Conservation (phyloP, 64 coral and sea anemone genomes). For the Hydrozoanthus tunicans region DNA sequence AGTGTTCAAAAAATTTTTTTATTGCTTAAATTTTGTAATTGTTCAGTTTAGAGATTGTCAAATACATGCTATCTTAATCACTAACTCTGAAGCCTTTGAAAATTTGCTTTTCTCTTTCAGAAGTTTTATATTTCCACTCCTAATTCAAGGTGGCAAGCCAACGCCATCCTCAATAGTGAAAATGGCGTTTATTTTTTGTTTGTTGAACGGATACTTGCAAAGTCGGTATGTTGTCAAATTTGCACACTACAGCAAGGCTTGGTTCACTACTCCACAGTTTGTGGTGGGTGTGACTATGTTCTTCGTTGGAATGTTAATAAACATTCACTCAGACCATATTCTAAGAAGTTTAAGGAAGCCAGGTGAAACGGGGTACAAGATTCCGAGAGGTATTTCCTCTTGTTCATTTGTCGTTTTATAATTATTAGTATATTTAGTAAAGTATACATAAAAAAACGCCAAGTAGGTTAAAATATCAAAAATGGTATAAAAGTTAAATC, state of each 20-base stretch:
- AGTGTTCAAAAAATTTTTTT: too few species aligned
- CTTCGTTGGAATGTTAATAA: slow-evolving; percentile 82
- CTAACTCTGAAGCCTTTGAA: neutral
- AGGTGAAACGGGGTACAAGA: slow-evolving; percentile 94
- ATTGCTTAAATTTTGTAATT: too few species aligned
- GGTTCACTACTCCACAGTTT: slow-evolving; percentile 74
- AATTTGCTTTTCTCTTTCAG: slow-evolving; percentile 50
- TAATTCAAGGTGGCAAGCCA: slow-evolving; percentile 81
- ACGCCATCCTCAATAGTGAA: slow-evolving; percentile 70
- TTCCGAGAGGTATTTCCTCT: slow-evolving; percentile 73
- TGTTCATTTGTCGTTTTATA: neutral
- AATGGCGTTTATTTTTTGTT: slow-evolving; percentile 67
- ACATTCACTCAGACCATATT: slow-evolving; percentile 88
- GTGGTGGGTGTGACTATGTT: slow-evolving; percentile 67
- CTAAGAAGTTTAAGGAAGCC: slow-evolving; percentile 85
- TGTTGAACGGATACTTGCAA: slow-evolving; percentile 87
- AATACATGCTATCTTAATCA: too few species aligned
- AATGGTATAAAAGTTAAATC: too few species aligned
- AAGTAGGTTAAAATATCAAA: too few species aligned
- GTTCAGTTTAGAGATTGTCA: too few species aligned
- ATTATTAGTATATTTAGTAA: too few species aligned
- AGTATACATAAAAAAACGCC: too few species aligned
- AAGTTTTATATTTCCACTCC: slow-evolving; percentile 75
- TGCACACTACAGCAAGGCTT: slow-evolving; percentile 72
- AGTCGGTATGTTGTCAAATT: slow-evolving; percentile 67